Percentiles rank a stretch among this genome's conserved stretches.
Conservation (phyloP, 2,113 vertebrate species). For the Butorides virescens region DNA sequence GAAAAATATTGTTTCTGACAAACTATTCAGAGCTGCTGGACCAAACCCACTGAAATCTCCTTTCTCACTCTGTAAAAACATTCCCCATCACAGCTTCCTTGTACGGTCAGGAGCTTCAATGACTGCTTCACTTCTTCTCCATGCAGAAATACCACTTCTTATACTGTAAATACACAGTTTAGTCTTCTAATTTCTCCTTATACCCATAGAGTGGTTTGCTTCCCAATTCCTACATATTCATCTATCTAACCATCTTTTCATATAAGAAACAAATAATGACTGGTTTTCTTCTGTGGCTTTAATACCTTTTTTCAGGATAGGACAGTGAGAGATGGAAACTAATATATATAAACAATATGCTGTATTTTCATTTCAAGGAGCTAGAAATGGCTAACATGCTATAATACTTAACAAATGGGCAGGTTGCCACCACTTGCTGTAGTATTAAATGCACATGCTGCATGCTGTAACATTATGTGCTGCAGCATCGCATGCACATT, state of each 20-base stretch:
- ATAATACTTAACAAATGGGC: neutral
- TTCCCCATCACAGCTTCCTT: neutral
- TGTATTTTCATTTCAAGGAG: neutral
- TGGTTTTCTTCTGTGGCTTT: neutral
- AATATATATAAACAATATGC: neutral
- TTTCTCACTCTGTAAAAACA: neutral
- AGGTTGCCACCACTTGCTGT: neutral
- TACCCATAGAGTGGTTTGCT: neutral
- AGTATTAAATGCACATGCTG: neutral
- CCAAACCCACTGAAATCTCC: neutral
- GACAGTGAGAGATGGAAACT: neutral
- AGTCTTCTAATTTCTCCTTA: neutral
- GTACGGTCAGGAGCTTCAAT: neutral
- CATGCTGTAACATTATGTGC: neutral
- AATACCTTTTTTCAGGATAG: neutral
- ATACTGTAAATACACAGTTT: neutral
- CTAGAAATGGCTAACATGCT: neutral
- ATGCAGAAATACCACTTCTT: neutral
- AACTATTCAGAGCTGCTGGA: neutral
- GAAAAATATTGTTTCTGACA: neutral
- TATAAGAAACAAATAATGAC: neutral
- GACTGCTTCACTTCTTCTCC: neutral
- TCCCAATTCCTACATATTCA: neutral
- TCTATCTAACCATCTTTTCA: neutral
- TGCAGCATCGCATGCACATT: neutral